phyloP scores from a whole-genome alignment of 2,797 vertebrate species.

The Cichlasoma orientale region DNA sequence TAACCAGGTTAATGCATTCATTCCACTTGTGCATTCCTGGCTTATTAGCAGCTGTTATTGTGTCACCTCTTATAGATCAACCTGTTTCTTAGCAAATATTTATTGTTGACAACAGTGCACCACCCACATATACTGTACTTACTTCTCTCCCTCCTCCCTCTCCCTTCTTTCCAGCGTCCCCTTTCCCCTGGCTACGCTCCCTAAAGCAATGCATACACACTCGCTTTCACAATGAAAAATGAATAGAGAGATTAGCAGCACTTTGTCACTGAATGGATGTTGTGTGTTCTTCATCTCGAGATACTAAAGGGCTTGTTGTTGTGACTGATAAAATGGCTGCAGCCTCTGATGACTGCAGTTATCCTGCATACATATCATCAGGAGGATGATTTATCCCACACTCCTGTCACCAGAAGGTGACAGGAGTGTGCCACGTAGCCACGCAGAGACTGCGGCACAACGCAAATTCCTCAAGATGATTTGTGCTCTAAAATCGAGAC shows the following conservation, averaged over 20 bases:
- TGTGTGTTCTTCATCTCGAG: conserved; percentile 37
- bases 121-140: conserved; percentile 1
- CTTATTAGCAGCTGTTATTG: conserved; percentile 48
- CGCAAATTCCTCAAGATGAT: conserved; percentile 19
- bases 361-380: conserved; percentile 33
- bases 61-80: conserved; percentile 45
- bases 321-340: conserved; percentile 60
- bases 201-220: conserved; percentile 29
- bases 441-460: not conserved
- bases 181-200: conserved; percentile 20
- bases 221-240: conserved; percentile 62
- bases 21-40: conserved; percentile 36
- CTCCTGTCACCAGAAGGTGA: conserved; percentile 8
- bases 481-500: not conserved
- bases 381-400: conserved; percentile 19
- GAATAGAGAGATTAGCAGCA: conserved; percentile 57
- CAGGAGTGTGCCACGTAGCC: not conserved
- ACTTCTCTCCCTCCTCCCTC: not conserved
- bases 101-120: conserved; percentile 31
- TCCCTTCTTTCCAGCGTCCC: conserved; percentile 1
- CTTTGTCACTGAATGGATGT: conserved; percentile 55
- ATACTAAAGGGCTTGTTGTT: conserved; percentile 51
- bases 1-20: conserved; percentile 58
- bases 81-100: conserved; percentile 34
- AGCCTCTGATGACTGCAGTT: conserved; percentile 48